Percentiles rank a stretch among this genome's conserved stretches.
Evolutionary conservation across 2,113 vertebrate species (phyloP).

Genomic region (Pholis gunnellus): DNA sequence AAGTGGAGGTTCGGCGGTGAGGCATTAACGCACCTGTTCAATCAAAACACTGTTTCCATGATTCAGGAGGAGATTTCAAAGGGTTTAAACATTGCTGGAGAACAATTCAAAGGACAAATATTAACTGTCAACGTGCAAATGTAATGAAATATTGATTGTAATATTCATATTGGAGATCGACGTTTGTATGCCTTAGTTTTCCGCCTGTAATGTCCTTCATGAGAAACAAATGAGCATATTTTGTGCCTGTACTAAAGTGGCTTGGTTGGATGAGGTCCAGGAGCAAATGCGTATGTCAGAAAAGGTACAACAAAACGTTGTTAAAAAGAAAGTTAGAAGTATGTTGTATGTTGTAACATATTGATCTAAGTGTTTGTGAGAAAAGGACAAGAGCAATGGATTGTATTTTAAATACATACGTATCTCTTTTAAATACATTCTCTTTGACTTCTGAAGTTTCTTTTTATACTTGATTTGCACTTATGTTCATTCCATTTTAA

Average conservation of each 20-base stretch:
- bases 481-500: constrained; percentile 62
- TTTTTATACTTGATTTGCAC: constrained; percentile 74
- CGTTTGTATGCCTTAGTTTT: not conserved
- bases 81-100: not conserved
- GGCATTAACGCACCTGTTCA: constrained; percentile 21
- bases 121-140: constrained; percentile 1
- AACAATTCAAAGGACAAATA: constrained; percentile 26
- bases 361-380: constrained; percentile 30
- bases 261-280: constrained; percentile 28
- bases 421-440: constrained; percentile 50
- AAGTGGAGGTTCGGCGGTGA: constrained; percentile 10
- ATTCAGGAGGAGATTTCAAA: constrained; percentile 20
- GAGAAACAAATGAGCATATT: constrained; percentile 14
- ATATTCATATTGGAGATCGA: constrained; percentile 14
- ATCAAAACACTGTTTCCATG: constrained; percentile 52
- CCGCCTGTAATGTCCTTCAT: constrained; percentile 5
- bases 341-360: constrained; percentile 51
- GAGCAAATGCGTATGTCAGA: constrained; percentile 23
- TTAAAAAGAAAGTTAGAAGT: constrained; percentile 36
- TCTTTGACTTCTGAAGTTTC: constrained; percentile 53
- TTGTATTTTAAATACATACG: constrained; percentile 64
- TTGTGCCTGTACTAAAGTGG: constrained; percentile 10
- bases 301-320: constrained; percentile 15
- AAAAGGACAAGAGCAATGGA: constrained; percentile 27
- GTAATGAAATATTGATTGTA: constrained; percentile 52